These are phyloP conservation scores for Channa argus DNA, from an alignment of 2,113 vertebrate species.

Conservation along the genomic window DNA sequence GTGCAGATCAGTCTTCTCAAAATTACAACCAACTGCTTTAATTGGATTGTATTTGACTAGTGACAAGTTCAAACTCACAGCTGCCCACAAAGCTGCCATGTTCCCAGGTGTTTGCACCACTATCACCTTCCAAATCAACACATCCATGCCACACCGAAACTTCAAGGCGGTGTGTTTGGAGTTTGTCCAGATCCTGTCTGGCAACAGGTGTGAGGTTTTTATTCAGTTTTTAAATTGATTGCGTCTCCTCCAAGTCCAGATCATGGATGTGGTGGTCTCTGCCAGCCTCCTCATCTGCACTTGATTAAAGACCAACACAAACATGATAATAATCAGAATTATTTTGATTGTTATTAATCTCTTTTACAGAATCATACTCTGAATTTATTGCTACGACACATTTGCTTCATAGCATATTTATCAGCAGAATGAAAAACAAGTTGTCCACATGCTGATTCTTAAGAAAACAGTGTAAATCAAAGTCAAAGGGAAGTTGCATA, in stretches of 20 bases:
- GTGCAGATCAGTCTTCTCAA: too few relatives aligned
- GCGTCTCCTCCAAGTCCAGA: conserved; percentile 5
- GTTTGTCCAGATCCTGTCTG: conserved; percentile 1
- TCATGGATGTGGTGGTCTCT: conserved; percentile 8
- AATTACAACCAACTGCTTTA: too few relatives aligned
- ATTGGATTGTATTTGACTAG: too few relatives aligned
- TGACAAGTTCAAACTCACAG: too few relatives aligned
- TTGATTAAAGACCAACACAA: conserved; percentile 32
- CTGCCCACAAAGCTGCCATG: too few relatives aligned
- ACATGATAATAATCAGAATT: conserved; percentile 20
- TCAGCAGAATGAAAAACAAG: neutral
- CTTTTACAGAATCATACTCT: neutral
- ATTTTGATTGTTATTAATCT: neutral
- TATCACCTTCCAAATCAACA: neutral
- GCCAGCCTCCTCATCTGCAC: conserved; percentile 62
- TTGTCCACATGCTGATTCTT: neutral
- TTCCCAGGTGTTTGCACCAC: too few relatives aligned
- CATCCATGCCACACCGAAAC: neutral
- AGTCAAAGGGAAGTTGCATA: neutral
- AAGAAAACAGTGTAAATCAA: neutral
- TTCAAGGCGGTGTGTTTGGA: neutral
- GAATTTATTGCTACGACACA: neutral
- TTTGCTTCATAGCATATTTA: neutral
- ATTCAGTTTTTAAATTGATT: conserved; percentile 24
- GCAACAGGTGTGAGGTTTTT: conserved; percentile 46